Base-by-base conservation (phyloP, 53 echinoderm and acorn worm species). In the Hippasteria phrygiana region DNA sequence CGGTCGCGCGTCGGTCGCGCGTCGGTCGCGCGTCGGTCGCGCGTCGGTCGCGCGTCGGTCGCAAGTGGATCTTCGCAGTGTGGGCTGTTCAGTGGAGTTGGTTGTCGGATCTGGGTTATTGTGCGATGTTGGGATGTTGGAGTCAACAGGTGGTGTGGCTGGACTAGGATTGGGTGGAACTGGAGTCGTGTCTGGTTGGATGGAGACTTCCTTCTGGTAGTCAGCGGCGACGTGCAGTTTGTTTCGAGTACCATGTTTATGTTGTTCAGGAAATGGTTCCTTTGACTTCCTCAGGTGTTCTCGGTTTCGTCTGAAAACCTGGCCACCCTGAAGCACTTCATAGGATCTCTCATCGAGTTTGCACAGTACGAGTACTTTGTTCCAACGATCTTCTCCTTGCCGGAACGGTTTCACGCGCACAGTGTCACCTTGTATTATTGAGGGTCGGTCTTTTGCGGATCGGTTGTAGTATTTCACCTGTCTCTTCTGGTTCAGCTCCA, bases 261-360 rank as follows among this genome's bases (percentile, higher is more conserved):
- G 62, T 77, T 76, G 43, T 43, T 36, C 46, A 70, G 22, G 71
- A 12, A 62, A 56, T 28, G 31, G 54, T 75, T 87, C 90, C 36
- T 46, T 71, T 8, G 75, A 77, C 22, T 80, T 80, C n/a, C 73
- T 55, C 77, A 93, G 81, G 65, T 90, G 90, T 55, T 66, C 77
- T 72, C 93, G 43, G 85, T 93, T 91, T 41, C 91, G 86, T 56
- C 90, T 88, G 31, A 78, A 91, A 16, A 69, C 43, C 43, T 50
- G 43, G 32, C 87, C 87, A 42, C 88, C 67, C 51, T 80, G 75
- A 0, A 35, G 62, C 2, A 91, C 90, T 31, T 74, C 74, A 55
- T 91, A 91, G 5, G 93, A 93, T 79, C 90, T 80, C 16, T 70
- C 75, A 16, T 53, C 87, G 10, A 83, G 55, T 40, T 29, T 31